These are phyloP conservation scores for Pachycephala philippinensis DNA, from an alignment of 2,113 vertebrate genomes.

Conservation along the genomic window DNA sequence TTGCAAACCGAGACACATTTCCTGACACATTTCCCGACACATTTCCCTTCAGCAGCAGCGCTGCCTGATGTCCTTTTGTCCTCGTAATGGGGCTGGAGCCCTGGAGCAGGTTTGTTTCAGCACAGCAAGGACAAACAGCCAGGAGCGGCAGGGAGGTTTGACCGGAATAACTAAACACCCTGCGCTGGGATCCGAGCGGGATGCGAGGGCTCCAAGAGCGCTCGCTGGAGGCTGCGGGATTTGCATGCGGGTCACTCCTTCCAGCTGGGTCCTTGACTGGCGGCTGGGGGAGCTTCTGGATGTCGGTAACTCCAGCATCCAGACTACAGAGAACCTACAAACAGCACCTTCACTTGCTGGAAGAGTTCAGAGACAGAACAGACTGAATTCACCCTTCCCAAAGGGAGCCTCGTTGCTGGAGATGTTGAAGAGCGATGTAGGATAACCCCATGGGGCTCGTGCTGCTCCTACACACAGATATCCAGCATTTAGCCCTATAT, in stretches of 20 bases:
- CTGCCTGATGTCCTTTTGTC: slow-evolving; percentile 30
- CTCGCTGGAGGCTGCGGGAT: not conserved
- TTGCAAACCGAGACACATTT: not conserved
- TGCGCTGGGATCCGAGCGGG: not conserved
- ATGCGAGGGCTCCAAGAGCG: not conserved
- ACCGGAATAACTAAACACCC: slow-evolving; percentile 25
- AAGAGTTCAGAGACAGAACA: not conserved
- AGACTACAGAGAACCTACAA: not conserved
- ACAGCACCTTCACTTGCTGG: not conserved
- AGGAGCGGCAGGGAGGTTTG: not conserved
- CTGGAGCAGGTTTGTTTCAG: slow-evolving; percentile 34
- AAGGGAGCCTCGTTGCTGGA: not conserved
- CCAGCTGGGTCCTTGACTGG: not conserved
- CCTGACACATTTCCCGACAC: not conserved
- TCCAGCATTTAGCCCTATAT: fast-evolving
- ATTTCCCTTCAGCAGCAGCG: not conserved
- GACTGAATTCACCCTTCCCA: not conserved
- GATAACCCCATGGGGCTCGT: fast-evolving
- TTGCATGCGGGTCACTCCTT: not conserved
- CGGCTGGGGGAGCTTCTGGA: not conserved
- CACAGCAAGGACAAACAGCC: slow-evolving; percentile 20
- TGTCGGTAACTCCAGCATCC: not conserved
- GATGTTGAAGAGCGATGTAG: not conserved
- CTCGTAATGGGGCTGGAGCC: not conserved
- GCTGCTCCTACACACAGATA: not conserved